Percentiles rank a stretch among this genome's conserved stretches.
Conservation (phyloP, 2,888 invertebrate genomes). For the Agonopterix heracliana region DNA sequence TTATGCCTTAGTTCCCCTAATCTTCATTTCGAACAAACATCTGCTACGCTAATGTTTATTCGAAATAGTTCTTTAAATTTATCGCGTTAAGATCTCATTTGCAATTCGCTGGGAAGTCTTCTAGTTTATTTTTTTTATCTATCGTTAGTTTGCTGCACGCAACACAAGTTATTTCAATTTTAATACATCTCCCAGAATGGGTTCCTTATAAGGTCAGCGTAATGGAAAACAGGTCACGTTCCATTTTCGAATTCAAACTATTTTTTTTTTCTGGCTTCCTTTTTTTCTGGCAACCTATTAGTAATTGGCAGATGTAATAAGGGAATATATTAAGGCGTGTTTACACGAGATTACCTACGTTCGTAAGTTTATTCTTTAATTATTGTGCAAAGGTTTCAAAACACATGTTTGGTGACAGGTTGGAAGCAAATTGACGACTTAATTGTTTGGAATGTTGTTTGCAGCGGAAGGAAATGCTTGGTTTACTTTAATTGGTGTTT, state of each 20-base stretch:
- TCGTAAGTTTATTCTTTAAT: no score
- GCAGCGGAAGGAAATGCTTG: no score
- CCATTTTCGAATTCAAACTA: slow-evolving; percentile 32
- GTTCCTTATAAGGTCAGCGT: slow-evolving; percentile 58
- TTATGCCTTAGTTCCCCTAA: slow-evolving; percentile 76
- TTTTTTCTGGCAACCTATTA: slow-evolving; percentile 13
- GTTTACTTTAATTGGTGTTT: no score
- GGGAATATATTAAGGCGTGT: slow-evolving; percentile 14
- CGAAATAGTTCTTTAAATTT: slow-evolving; percentile 68
- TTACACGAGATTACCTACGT: no score
- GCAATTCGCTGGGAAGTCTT: slow-evolving; percentile 39
- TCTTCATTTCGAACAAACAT: slow-evolving; percentile 70
- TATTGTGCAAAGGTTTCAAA: slow-evolving; percentile 8
- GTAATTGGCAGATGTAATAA: slow-evolving; percentile 17
- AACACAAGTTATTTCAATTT: slow-evolving; percentile 60
- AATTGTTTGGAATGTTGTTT: no score
- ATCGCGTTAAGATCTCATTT: slow-evolving; percentile 61
- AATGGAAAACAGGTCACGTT: slow-evolving; percentile 26
- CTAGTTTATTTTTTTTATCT: slow-evolving; percentile 53
- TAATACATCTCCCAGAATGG: slow-evolving; percentile 59
- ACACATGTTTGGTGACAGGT: slow-evolving; percentile 4
- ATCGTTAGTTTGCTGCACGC: slow-evolving; percentile 57
- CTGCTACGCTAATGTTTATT: slow-evolving; percentile 66
- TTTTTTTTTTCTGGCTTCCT: slow-evolving; percentile 30
- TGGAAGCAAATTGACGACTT: no score